Base-by-base conservation (phyloP, 2,888 invertebrate genomes). In the Noctua janthina region DNA sequence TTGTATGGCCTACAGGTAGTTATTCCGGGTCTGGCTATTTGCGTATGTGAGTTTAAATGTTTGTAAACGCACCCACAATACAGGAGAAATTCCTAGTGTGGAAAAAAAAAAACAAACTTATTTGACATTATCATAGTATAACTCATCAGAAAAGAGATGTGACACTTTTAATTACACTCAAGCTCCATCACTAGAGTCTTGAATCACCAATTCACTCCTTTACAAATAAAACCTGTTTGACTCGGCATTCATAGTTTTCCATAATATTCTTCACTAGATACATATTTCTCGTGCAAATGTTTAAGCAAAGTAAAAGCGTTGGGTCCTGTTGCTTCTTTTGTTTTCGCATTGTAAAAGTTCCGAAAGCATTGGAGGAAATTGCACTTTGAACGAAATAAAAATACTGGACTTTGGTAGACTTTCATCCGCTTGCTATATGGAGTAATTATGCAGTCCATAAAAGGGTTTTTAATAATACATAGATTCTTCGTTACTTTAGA, bases 301-400 rank as follows among this genome's bases (percentile, higher is more conserved):
- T 74, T 8, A 56, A 68, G 43, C 67, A 51, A 54, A 71, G 51
- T 62, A 73, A 71, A 56, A 72, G 39, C 43, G 62, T 49, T 62
- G 46, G 43, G 75, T 77, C 73, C 72, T 88, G 85, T 87, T 90
- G 86, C 88, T 90, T 87, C 79, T 91, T 90, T 90, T 91, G 87
- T 88, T 87, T 88, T 74, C 78, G 85, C 78, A 80, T 81, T 85
- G 74, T 80, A 68, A 64, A 69, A 83, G 79, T 84, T 84, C 79
- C 83, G 83, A 90, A 89, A 89, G 87, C 83, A 87, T 82, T 78
- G 78, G 69, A 81, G 90, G 88, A 91, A 91, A 91, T 88, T 91
- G 87, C 88, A 88, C 79, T 88, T 82, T 86, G 46, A 78, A 82
- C 84, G 84, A 84, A 79, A 76, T 23, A 75, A 75, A 85, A 90